These are phyloP conservation scores for Acrobasis repandana DNA, from an alignment of 2,888 invertebrate species.

Conservation along the genomic window DNA sequence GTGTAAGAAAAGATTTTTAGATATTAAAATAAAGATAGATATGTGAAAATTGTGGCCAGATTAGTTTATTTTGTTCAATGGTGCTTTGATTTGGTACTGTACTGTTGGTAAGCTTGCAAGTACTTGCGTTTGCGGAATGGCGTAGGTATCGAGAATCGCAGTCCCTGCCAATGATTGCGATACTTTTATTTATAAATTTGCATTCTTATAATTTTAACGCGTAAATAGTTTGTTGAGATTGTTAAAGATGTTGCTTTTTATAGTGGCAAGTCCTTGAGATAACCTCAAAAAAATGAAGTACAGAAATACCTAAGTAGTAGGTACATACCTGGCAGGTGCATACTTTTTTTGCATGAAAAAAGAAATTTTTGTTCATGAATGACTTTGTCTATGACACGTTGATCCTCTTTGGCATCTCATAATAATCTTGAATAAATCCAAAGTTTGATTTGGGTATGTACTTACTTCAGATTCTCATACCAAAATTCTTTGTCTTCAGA, in stretches of 20 bases:
- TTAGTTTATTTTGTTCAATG: constrained; percentile 38
- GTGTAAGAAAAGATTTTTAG: constrained; percentile 63
- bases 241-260: neutral
- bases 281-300: constrained; percentile 64
- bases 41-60: constrained; percentile 50
- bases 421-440: too few species aligned
- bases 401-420: neutral
- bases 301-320: neutral
- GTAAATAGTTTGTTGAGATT: constrained; percentile 49
- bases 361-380: neutral
- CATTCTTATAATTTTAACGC: constrained; percentile 50
- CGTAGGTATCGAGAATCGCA: constrained; percentile 51
- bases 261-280: constrained; percentile 47
- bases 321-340: neutral
- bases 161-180: constrained; percentile 42
- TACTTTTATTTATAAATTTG: constrained; percentile 37
- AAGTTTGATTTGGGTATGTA: neutral
- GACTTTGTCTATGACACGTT: neutral
- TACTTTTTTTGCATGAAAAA: neutral
- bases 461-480: neutral
- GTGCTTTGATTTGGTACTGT: constrained; percentile 36
- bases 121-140: constrained; percentile 48
- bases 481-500: constrained; percentile 47
- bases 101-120: constrained; percentile 44
- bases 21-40: constrained; percentile 45